phyloP scores from a whole-genome alignment of 53 echinoderm and acorn worm genomes.

The Temnopleurus reevesii region DNA sequence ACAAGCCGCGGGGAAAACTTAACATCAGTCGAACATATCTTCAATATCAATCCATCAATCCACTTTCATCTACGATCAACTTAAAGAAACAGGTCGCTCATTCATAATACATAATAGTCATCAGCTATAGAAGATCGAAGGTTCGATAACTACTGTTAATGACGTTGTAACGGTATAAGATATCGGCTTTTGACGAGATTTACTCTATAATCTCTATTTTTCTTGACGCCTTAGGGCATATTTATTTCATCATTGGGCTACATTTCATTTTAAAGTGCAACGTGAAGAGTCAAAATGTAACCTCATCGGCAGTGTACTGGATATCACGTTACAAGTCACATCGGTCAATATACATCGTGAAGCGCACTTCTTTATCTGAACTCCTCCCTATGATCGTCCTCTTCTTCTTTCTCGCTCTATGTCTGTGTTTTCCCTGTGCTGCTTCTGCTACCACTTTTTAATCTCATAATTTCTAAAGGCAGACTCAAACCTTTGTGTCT shows the following conservation, averaged over 20 bases:
- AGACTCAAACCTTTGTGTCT: too few relatives aligned
- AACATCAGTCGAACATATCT: not conserved
- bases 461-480: too few relatives aligned
- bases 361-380: not conserved
- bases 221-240: not conserved
- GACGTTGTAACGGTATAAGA: not conserved
- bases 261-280: not conserved
- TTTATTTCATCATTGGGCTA: not conserved
- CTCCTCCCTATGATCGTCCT: too few relatives aligned
- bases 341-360: not conserved
- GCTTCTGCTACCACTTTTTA: too few relatives aligned
- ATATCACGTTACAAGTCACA: not conserved
- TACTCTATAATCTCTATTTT: not conserved
- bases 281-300: not conserved
- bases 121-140: not conserved
- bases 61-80: not conserved
- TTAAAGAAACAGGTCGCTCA: too few relatives aligned
- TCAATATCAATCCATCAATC: slow-evolving; percentile 13
- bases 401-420: not conserved
- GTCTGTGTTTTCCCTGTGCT: not conserved
- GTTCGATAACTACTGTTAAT: slow-evolving; percentile 14
- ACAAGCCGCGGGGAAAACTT: not conserved
- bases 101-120: not conserved
- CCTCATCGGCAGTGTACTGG: not conserved
- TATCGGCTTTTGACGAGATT: not conserved